phyloP scores from a whole-genome alignment of 2,888 invertebrate species.

The Phyllotreta striolata region DNA sequence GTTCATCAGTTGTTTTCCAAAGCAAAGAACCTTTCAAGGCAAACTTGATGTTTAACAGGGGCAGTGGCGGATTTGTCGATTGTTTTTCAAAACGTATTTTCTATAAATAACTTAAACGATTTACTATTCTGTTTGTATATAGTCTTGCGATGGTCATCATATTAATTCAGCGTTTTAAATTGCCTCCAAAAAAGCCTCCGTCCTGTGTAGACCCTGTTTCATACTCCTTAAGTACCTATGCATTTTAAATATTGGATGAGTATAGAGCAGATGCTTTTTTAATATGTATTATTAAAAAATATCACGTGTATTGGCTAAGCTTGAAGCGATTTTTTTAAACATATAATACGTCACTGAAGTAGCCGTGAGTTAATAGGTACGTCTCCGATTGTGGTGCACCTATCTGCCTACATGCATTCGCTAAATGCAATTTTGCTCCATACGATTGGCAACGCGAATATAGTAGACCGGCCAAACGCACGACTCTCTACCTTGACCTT shows the following conservation, averaged over 20 bases:
- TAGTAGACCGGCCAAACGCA: conserved; percentile 35
- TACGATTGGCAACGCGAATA: conserved; percentile 12
- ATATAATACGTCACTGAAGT: conserved; percentile 13
- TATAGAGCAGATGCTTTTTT: no score
- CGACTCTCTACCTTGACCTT: conserved; percentile 49
- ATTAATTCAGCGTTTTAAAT: no score
- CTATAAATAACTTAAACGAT: no score
- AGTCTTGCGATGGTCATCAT: no score
- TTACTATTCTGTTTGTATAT: no score
- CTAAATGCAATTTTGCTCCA: conserved; percentile 24
- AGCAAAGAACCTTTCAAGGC: conserved; percentile 37
- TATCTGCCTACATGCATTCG: conserved; percentile 13
- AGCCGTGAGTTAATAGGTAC: conserved; percentile 30
- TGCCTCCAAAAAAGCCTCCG: no score
- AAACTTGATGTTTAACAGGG: conserved; percentile 30
- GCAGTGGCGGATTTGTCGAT: conserved; percentile 15
- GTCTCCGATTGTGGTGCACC: conserved; percentile 22
- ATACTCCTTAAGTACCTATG: no score
- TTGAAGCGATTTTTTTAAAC: conserved; percentile 5
- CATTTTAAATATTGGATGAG: no score
- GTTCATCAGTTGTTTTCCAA: conserved; percentile 34
- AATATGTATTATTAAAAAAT: no score
- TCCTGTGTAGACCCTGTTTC: no score
- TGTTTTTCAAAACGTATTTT: neutral
- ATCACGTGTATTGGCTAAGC: conserved; percentile 1